Conservation (phyloP, 2,113 vertebrate species). For the Gallinago paraguaiae region DNA sequence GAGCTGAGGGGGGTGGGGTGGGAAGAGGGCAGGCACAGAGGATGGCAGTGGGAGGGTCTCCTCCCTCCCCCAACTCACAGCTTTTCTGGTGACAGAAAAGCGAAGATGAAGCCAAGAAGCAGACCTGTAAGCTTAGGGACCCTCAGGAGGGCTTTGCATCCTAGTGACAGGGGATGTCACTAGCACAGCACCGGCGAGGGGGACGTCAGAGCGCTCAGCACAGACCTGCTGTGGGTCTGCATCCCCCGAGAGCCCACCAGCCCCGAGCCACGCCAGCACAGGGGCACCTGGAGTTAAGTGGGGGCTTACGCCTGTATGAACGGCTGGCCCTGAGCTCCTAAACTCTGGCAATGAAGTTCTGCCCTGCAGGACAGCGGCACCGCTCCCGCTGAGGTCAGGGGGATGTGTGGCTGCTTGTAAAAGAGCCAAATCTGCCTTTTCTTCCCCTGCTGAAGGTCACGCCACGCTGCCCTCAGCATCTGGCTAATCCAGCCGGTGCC, state of each 20-base stretch:
- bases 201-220: fast-evolving
- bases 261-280: not conserved
- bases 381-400: not conserved
- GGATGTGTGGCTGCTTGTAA: slow-evolving; percentile 6
- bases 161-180: not conserved
- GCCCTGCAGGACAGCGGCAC: not conserved
- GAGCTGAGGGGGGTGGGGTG: not conserved
- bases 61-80: not conserved
- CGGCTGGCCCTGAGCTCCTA: not conserved
- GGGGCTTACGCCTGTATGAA: not conserved
- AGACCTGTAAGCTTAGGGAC: not conserved
- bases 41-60: not conserved
- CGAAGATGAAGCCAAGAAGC: not conserved
- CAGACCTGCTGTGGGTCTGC: not conserved
- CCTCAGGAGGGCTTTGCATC: not conserved
- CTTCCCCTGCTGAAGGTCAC: not conserved
- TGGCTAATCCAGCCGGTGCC: not conserved
- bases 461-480: not conserved
- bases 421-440: not conserved
- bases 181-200: fast-evolving
- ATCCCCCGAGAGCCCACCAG: fast-evolving
- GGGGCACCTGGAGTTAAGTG: not conserved
- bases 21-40: not conserved
- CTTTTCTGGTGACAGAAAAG: not conserved
- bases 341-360: not conserved